These are phyloP conservation scores for Melieria picta DNA, from an alignment of 2,888 invertebrate genomes.

Conservation along the genomic window DNA sequence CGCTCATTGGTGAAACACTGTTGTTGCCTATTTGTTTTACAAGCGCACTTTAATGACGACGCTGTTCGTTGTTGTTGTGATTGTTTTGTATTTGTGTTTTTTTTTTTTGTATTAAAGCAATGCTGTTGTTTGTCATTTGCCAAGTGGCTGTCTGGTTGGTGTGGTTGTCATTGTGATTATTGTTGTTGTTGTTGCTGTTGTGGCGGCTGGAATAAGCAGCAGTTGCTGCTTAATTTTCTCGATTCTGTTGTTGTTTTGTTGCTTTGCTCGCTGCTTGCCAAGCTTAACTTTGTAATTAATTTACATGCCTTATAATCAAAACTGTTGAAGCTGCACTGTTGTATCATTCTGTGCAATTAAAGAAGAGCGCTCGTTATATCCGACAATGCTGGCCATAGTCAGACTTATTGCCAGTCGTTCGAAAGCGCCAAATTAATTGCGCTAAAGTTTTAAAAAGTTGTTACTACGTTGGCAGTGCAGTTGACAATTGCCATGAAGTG, in stretches of 20 bases:
- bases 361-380: no score
- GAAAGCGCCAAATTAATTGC: no score
- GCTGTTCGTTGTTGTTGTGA: constrained; percentile 35
- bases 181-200: constrained; percentile 38
- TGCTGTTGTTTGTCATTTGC: not conserved
- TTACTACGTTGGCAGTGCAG: no score
- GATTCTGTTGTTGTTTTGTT: constrained; percentile 7
- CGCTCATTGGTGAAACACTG: no score
- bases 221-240: not conserved
- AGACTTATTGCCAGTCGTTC: no score
- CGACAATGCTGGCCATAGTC: no score
- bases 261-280: constrained; percentile 20
- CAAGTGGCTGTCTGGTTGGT: not conserved
- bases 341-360: no score
- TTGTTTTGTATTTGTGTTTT: not conserved
- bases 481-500: no score
- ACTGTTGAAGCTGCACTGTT: no score
- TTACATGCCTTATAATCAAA: no score
- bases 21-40: constrained; percentile 45
- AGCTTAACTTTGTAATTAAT: no score
- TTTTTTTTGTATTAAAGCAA: constrained; percentile 2
- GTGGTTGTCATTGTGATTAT: constrained; percentile 30
- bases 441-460: no score
- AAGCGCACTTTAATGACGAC: constrained; percentile 45
- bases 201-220: constrained; percentile 21